Base-by-base conservation (phyloP, 1,140 invertebrate species). In the Chionoecetes opilio region DNA sequence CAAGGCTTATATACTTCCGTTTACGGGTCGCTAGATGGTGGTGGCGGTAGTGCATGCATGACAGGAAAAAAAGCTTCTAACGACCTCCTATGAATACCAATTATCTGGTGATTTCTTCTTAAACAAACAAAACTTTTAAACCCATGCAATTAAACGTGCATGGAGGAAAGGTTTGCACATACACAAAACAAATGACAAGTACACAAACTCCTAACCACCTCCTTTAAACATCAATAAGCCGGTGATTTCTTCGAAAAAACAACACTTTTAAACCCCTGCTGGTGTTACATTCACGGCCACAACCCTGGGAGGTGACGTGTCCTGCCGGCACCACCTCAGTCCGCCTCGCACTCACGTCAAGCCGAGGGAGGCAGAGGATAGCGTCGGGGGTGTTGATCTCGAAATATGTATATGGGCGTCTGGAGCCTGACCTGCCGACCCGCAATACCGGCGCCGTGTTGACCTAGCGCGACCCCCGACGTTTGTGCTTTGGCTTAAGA, bases 401-500 rank as follows among this genome's bases (percentile, higher is more conserved):
- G 89, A 75, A 34, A 46, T 75, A 46, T n/a, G n/a, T n/a, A n/a
- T 75, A 34, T 63, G 89, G 46, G 46, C 34, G 86, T 41, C 38
- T 31, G 89, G 46, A n/a, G 46, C 31, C 38, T 75, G 89, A 63
- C 89, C 89, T 34, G 31, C 89, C 31, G 32, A 63, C 75, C 32
- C 46, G 32, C 53, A 75, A 91, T 75, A 63, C 26, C 46, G 14
- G 38, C n/a, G 31, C 31, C n/a, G 38, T 91, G 89, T 91, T 91
- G 89, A 91, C 89, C 89, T 53, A 91, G 53, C 21, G 3, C 46
- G 38, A 46, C 35, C 1, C 29, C 46, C 82, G 8, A 0, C 11
- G 82, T 92, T 92, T 92, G 91, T 82, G 26, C 14, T 92, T 92
- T 35, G 91, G 91, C 63, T 92, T 85, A 63, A 31, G 63, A 32